Conservation (phyloP, 2,888 invertebrate species). For the Odontothrips loti region DNA sequence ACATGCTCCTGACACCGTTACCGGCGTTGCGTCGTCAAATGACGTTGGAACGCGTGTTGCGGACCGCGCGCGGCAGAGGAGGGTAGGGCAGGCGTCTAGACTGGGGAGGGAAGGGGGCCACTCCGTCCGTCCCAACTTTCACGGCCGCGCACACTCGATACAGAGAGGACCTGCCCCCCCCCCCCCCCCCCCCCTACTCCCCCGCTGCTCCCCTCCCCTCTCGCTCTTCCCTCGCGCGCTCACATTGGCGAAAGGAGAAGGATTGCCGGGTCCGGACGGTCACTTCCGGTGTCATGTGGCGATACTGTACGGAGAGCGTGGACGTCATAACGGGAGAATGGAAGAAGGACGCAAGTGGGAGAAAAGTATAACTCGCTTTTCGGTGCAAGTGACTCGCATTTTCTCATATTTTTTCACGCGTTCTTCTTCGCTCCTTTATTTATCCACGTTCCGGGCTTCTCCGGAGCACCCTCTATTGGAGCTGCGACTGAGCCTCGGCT, state of each 20-base stretch:
- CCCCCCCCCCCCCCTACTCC: not conserved
- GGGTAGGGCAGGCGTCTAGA: slow-evolving; percentile 15
- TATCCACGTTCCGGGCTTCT: no score
- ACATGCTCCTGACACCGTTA: slow-evolving; percentile 2
- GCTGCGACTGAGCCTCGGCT: no score
- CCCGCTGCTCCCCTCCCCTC: not conserved
- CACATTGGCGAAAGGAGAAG: not conserved
- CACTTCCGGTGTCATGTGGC: slow-evolving; percentile 7
- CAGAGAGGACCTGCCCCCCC: not conserved
- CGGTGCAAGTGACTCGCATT: no score
- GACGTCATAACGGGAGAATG: no score
- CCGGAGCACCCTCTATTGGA: no score
- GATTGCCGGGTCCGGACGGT: not conserved
- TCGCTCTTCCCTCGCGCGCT: not conserved
- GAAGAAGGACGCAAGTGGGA: no score
- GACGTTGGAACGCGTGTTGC: not conserved
- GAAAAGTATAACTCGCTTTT: no score
- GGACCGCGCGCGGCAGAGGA: not conserved
- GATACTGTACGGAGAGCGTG: no score
- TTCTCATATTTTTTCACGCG: no score
- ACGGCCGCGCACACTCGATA: not conserved
- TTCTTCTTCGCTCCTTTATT: no score
- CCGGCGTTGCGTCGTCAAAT: not conserved
- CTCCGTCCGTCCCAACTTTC: slow-evolving; percentile 8
- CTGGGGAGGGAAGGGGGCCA: not conserved